These are phyloP conservation scores for Pangasius macronema DNA, from an alignment of 2,797 vertebrate species.

Conservation along the genomic window DNA sequence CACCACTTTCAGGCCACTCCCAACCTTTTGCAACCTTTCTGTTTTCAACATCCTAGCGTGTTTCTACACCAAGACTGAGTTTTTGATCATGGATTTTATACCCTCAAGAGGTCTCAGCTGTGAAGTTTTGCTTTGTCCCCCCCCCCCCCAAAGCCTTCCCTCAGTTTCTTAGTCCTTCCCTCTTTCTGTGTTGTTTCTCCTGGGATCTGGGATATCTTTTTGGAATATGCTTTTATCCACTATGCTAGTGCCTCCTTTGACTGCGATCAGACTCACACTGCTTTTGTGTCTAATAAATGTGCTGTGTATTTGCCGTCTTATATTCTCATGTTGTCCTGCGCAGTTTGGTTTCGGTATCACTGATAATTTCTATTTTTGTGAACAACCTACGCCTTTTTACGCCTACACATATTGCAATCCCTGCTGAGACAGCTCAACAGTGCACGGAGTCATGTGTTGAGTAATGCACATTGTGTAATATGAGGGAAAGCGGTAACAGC, in stretches of 20 bases:
- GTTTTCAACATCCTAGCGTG: constrained; percentile 29
- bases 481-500: constrained; percentile 31
- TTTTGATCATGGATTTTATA: constrained; percentile 57
- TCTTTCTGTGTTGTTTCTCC: constrained; percentile 33
- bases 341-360: constrained; percentile 32
- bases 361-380: constrained; percentile 33
- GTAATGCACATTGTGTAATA: constrained; percentile 35
- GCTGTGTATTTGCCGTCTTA: constrained; percentile 42
- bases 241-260: constrained; percentile 51
- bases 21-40: constrained; percentile 10
- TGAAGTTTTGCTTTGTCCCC: constrained; percentile 44
- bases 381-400: constrained; percentile 34
- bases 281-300: constrained; percentile 40
- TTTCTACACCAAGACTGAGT: constrained; percentile 48
- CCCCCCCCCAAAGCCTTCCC: not conserved
- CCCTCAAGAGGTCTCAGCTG: constrained; percentile 56
- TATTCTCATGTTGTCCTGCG: constrained; percentile 9
- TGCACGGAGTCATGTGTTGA: constrained; percentile 17
- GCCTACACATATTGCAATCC: constrained; percentile 18
- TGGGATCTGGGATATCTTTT: constrained; percentile 13
- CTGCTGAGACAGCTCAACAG: constrained; percentile 30
- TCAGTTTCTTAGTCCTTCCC: constrained; percentile 21
- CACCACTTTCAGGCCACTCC: constrained; percentile 56
- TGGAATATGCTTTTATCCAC: constrained; percentile 43
- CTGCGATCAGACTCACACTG: constrained; percentile 34